phyloP scores from a whole-genome alignment of 2,797 vertebrate species.

The Dendrocincla fuliginosa region DNA sequence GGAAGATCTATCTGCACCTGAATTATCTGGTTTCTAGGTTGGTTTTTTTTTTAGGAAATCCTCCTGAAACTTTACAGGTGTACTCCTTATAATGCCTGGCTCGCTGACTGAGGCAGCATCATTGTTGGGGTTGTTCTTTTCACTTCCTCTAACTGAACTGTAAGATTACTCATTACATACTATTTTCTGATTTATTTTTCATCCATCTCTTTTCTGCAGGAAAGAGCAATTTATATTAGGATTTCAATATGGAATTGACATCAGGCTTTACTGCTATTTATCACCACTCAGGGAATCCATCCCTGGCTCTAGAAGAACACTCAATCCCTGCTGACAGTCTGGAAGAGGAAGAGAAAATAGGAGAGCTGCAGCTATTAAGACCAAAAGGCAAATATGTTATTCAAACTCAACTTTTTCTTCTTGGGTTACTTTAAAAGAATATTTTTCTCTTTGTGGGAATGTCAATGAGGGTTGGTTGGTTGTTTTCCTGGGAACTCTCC shows the following conservation, averaged over 20 bases:
- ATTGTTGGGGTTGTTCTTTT: background rate
- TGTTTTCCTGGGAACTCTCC: background rate
- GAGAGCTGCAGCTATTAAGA: constrained; percentile 13
- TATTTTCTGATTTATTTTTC: constrained; percentile 4
- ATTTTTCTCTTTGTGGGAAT: background rate
- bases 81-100: background rate
- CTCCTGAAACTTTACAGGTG: background rate
- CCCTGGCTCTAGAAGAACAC: constrained; percentile 2
- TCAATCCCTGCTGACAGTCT: constrained; percentile 18
- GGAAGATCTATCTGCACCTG: background rate
- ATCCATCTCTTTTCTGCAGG: background rate
- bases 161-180: background rate
- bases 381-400: constrained; percentile 17
- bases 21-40: background rate
- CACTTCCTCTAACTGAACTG: background rate
- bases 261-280: constrained; percentile 24
- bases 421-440: background rate
- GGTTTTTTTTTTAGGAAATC: background rate
- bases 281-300: constrained; percentile 51
- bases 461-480: background rate
- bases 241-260: constrained; percentile 14
- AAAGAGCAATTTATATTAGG: constrained; percentile 18
- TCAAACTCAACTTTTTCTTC: background rate
- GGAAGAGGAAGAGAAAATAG: constrained; percentile 16
- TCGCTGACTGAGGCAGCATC: background rate